Percentiles rank a stretch among this genome's conserved stretches.
These are phyloP conservation scores for Aurelia coerulea DNA, from an alignment of 30 jellyfish, hydroid and myxozoan genomes.

Conservation along the genomic window DNA sequence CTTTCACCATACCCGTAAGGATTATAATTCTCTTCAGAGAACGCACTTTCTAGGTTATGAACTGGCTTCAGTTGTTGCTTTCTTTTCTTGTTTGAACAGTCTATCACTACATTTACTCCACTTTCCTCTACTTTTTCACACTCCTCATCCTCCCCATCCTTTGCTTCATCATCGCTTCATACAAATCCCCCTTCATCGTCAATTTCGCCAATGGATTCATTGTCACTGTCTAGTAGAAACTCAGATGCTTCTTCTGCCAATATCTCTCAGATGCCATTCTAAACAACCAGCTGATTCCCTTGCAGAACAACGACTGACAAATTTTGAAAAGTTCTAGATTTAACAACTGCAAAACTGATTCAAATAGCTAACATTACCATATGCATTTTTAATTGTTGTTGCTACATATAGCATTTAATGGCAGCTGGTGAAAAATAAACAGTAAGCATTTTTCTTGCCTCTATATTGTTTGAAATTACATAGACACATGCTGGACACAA, in stretches of 20 bases:
- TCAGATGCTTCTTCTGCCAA: not conserved
- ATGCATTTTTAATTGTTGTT: too few relatives aligned
- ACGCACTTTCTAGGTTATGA: conserved; percentile 1
- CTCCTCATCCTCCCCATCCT: not conserved
- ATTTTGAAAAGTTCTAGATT: too few relatives aligned
- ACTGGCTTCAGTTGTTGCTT: not conserved
- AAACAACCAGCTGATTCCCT: too few relatives aligned
- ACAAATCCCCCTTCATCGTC: not conserved
- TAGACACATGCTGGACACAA: too few relatives aligned
- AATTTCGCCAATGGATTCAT: conserved; percentile 4
- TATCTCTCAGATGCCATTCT: too few relatives aligned
- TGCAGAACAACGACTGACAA: too few relatives aligned
- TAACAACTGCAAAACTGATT: too few relatives aligned
- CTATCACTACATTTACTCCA: not conserved
- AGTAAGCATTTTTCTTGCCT: too few relatives aligned
- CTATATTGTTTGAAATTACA: too few relatives aligned
- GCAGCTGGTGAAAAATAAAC: too few relatives aligned
- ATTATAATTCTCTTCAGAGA: not conserved
- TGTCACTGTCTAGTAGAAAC: conserved; percentile 1
- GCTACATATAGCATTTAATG: too few relatives aligned
- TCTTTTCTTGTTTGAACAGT: conserved; percentile 3
- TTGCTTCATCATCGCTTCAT: not conserved
- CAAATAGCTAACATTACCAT: too few relatives aligned
- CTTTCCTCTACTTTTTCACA: not conserved
- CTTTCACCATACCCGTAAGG: not conserved